Percentiles rank a stretch among this genome's conserved stretches.
Evolutionary conservation across 2,888 invertebrate genomes (phyloP).

Genomic region (Clostera curtula): DNA sequence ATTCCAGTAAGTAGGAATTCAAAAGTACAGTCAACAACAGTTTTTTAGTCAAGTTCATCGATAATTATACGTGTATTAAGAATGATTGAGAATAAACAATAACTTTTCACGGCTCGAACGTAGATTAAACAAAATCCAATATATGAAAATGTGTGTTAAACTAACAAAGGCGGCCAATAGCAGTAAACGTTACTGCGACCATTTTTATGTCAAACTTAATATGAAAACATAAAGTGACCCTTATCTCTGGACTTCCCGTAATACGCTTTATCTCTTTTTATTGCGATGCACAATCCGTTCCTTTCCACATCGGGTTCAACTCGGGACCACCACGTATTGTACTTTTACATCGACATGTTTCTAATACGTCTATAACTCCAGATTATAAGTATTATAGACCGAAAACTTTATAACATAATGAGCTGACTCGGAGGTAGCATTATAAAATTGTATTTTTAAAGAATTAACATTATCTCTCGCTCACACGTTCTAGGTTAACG

Average conservation of each 20-base stretch:
- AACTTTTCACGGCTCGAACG: too few species aligned
- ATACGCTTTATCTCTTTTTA: constrained; percentile 59
- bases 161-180: constrained; percentile 38
- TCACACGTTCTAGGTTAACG: too few species aligned
- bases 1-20: too few species aligned
- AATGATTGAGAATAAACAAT: too few species aligned
- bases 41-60: too few species aligned
- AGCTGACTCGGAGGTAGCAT: constrained; percentile 6
- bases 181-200: constrained; percentile 41
- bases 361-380: constrained; percentile 21
- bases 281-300: constrained; percentile 50
- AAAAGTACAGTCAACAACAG: too few species aligned
- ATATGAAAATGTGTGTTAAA: constrained; percentile 25
- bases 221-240: constrained; percentile 53
- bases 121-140: too few species aligned
- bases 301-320: constrained; percentile 32
- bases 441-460: too few species aligned
- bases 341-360: constrained; percentile 23
- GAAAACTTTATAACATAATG: constrained; percentile 10
- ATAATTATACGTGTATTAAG: too few species aligned
- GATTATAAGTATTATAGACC: constrained; percentile 20
- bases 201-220: constrained; percentile 57
- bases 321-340: constrained; percentile 21
- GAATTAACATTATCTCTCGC: too few species aligned
- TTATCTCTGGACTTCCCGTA: constrained; percentile 60